phyloP scores from a whole-genome alignment of 53 echinoderm and acorn worm species.

The Holothuria leucospilota region DNA sequence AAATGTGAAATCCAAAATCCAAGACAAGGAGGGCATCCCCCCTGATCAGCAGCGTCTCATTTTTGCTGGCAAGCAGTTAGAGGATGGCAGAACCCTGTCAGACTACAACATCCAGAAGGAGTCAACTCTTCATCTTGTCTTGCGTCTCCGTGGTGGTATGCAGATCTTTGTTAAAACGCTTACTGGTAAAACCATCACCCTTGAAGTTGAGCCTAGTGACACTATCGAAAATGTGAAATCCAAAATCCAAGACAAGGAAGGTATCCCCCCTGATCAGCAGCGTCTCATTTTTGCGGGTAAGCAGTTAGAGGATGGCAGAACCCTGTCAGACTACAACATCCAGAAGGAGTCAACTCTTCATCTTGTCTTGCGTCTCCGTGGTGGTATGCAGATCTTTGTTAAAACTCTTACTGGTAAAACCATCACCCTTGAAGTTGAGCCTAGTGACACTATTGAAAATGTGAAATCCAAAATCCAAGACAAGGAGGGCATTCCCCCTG shows the following conservation, averaged over 20 bases:
- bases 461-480: conserved; percentile 99
- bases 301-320: no score
- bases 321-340: no score
- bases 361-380: conserved; percentile 60
- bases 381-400: no score
- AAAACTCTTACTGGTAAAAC: no score
- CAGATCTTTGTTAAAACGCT: no score
- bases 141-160: conserved; percentile 57
- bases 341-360: no score
- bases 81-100: conserved; percentile 60
- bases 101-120: conserved; percentile 61
- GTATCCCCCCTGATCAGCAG: neutral
- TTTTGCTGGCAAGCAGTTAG: conserved; percentile 97
- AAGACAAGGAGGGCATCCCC: conserved; percentile 76
- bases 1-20: conserved; percentile 16
- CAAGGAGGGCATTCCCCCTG: conserved; percentile 93
- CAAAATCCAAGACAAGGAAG: conserved; percentile 55
- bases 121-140: conserved; percentile 52
- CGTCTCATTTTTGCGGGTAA: no score
- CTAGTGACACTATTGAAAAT: no score
- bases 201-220: conserved; percentile 26
- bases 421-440: no score
- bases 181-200: no score
- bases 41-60: conserved; percentile 97
- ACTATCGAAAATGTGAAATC: no score